Evolutionary conservation across 2,888 invertebrate genomes (phyloP), one percentile per base, ranked within the genome.

Genomic region (Parascotia fuliginaria): DNA sequence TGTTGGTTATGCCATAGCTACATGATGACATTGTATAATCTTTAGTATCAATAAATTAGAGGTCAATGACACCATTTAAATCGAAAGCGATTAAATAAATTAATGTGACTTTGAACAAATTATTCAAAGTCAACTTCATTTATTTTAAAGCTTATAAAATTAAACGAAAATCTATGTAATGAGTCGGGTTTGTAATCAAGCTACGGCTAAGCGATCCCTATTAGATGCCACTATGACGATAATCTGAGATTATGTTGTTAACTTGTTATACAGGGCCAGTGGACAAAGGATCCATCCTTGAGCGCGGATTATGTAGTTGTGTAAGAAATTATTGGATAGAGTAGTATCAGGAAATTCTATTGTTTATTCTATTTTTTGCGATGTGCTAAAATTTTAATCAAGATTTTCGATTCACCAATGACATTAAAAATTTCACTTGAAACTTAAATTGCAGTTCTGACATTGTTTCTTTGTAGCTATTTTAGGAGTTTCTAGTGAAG

Each of bases 241-340:
- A 65, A 68, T 68, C 70, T 49, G 9, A 38, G 67, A 59, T 69
- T 53, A 68, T 69, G 61, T 61, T 45, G 60, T 68, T 65, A 68
- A 64, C 61, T 69, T 69, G 66, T 58, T 64, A 55, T 53, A 59
- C 51, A 64, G 53, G 43, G 42, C 46, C 47, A 60, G 60, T 46
- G 66, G 61, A 59, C 54, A 57, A 68, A 65, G 60, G 60, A 48
- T 65, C 46, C 28, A 45, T 22, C 45, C 39, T 51, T 41, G 46
- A 40, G 28, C 41, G 49, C 11, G 37, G 36, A 43, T 42, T 54
- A 27, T 33, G 24, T 22, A 43, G 42, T n/a, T 31, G 9, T 48
- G 39, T 33, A 49, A 28, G 27, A 38, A 39, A 47, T 42, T 19
- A 33, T 36, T 13, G 31, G 12, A 13, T 31, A 31, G 31, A 13